Evolutionary conservation across 2,888 invertebrate species (phyloP), one percentile per base, ranked within the genome.

Genomic region (Drosophila pseudotalamancana): DNA sequence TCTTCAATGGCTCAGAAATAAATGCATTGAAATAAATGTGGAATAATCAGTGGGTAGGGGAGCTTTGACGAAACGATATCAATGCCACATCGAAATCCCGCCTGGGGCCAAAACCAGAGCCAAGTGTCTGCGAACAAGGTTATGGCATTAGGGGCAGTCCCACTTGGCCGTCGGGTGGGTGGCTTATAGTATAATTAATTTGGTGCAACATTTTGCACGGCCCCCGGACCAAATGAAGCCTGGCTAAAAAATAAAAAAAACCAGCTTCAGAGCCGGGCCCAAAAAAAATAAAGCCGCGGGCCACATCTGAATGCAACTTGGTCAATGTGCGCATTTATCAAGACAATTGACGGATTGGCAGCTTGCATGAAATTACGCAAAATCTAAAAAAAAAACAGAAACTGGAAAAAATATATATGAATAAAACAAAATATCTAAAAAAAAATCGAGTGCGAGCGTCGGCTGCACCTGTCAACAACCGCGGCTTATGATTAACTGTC

Each of bases 311-410:
- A 48, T 59, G 65, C 70, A 77, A 80, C 75, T 77, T 78, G 77
- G 84, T 69, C 79, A 78, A 76, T 76, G 72, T 78, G 82, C 77
- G 83, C 73, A 85, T 88, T 78, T 83, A 88, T 88, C 85, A 87
- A 78, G 81, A 85, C 83, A 87, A 87, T 83, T 88, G 83, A 67
- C 85, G 77, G 88, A 88, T 88, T 88, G 88, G 87, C 88, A 85
- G 74, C 73, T 81, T 83, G 87, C 76, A 83, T 85, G 75, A 71
- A 86, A 86, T 88, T 76, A 84, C 72, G 75, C 75, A 76, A 78
- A 40, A 39, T 19, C 45, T 1, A 9, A 16, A 21, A 43, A 29
- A 29, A 18, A 49, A 45, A 16, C 4, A 16, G 5, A n/a, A 27
- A 27, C n/a, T n/a, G n/a, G n/a, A n/a, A n/a, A n/a, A n/a, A n/a